phyloP scores from a whole-genome alignment of 2,113 vertebrate genomes.

The Chaetodon trifascialis region DNA sequence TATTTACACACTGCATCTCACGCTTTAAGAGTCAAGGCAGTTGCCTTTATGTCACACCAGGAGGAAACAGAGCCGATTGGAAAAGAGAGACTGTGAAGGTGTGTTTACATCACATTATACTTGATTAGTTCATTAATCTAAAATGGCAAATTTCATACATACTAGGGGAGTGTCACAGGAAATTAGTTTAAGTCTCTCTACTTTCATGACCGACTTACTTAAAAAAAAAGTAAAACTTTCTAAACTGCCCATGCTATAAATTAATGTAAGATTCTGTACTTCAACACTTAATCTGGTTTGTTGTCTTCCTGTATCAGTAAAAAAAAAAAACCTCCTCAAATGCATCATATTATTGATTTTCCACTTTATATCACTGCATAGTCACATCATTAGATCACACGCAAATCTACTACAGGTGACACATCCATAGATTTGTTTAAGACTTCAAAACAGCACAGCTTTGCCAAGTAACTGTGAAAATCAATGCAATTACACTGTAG shows the following conservation, averaged over 20 bases:
- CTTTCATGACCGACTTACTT: not conserved
- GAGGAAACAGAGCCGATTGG: not conserved
- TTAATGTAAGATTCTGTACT: not conserved
- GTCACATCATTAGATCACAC: slow-evolving; percentile 2
- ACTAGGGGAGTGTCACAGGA: not conserved
- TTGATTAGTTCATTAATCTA: not conserved
- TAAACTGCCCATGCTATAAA: not conserved
- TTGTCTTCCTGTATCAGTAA: not conserved
- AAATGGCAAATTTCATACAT: not conserved
- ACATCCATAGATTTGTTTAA: not conserved
- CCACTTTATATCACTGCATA: not conserved
- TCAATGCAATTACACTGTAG: not conserved
- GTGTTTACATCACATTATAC: not conserved
- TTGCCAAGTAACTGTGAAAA: not conserved
- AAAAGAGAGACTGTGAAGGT: not conserved
- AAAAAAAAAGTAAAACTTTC: not conserved
- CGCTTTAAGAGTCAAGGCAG: slow-evolving; percentile 10
- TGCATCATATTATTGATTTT: not conserved
- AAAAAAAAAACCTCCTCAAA: not conserved
- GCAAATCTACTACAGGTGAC: not conserved
- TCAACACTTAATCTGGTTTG: no score
- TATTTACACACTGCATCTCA: slow-evolving; percentile 71
- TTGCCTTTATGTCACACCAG: slow-evolving; percentile 13
- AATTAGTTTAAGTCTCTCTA: not conserved
- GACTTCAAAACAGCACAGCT: not conserved